Evolutionary conservation across 2,888 invertebrate species (phyloP), one percentile per base, ranked within the genome.

Genomic region (Acrocera orbiculus): DNA sequence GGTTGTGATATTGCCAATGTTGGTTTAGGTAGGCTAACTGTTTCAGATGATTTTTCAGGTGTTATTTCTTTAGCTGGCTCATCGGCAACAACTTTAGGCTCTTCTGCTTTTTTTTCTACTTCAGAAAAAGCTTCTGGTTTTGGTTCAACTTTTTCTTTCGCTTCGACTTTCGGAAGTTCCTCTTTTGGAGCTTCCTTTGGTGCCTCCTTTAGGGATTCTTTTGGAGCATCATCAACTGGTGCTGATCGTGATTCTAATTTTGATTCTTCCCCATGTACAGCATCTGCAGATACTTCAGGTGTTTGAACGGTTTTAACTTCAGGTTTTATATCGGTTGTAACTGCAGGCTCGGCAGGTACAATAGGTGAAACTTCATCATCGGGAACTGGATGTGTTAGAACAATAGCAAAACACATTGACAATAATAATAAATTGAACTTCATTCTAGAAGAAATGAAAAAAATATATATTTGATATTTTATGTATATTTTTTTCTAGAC

Each of bases 351-450:
- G 36, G 43, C 42, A 25, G 50, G 43, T 30, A 42, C 39, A n/a
- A 46, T 39, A 3, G 46, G 44, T 29, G 53, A 47, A 8, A 48
- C 50, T 34, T 53, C 55, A 40, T 54, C 55, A 44, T 56, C 56
- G 36, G 56, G 56, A 11, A 56, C 44, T 8, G 56, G 56, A n/a
- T 49, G 42, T 30, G 52, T 42, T 24, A 51, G 48, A 9, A 47
- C 53, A 40, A 48, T 44, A 23, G 46, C 47, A 37, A 52, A 47
- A 33, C 54, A 43, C 29, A 50, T 48, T 38, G 51, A 47, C 32
- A 55, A 37, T 30, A 54, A 47, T 36, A 51, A 44, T 39, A 56
- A 40, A 46, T 55, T 54, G 40, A 48, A 50, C 45, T 56, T 55
- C 56, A 56, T 54, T 46, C 50, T 53, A 16, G 15, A 27, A 27